Evolutionary conservation across 2,888 invertebrate genomes (phyloP).

Genomic region (Thecophora atra): DNA sequence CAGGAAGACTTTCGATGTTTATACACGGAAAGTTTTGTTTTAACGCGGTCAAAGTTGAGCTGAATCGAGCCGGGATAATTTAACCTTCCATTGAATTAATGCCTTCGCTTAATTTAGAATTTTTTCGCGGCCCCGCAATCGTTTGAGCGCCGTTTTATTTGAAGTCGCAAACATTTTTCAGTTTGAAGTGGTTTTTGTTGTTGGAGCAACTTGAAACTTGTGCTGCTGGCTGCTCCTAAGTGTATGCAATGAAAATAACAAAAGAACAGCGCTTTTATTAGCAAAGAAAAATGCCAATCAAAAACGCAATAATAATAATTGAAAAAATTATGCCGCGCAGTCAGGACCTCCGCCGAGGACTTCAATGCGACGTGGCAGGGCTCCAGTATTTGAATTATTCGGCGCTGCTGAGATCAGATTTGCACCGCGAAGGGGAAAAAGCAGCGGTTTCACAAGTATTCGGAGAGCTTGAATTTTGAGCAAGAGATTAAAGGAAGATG

Average conservation of each 20-base stretch:
- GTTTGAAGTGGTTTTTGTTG: background rate
- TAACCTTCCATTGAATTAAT: background rate
- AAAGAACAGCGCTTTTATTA: conserved; percentile 40
- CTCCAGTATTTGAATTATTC: conserved; percentile 30
- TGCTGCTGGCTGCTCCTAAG: conserved; percentile 23
- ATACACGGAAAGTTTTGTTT: no score
- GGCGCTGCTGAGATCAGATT: background rate
- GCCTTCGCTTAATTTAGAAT: background rate
- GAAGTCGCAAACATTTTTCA: conserved; percentile 15
- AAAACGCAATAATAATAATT: conserved; percentile 40
- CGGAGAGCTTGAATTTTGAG: background rate
- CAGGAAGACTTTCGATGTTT: no score
- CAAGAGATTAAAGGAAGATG: background rate
- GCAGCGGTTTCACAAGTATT: background rate
- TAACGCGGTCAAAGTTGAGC: no score
- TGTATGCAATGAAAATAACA: conserved; percentile 31
- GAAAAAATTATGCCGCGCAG: conserved; percentile 34
- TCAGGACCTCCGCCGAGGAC: conserved; percentile 24
- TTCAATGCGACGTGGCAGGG: conserved; percentile 31
- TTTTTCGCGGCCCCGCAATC: conserved; percentile 2
- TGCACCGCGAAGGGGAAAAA: no score
- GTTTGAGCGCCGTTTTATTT: background rate
- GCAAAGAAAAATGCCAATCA: conserved; percentile 39
- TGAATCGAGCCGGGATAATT: no score
- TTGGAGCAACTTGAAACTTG: conserved; percentile 29